Conservation (phyloP, 2,888 invertebrate species). For the Pocota personata region DNA sequence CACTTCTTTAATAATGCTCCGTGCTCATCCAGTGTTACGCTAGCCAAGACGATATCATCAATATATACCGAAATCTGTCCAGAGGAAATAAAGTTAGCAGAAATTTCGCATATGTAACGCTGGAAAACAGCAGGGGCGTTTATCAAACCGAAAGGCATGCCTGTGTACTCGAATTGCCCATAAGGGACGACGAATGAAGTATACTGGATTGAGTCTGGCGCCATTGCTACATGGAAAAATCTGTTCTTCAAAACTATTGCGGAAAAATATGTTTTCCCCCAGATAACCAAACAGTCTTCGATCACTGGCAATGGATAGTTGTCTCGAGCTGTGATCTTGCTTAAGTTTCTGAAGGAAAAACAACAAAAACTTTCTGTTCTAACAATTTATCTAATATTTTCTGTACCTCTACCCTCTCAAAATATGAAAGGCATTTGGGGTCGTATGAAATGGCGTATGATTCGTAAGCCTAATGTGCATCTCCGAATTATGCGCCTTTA, state of each 20-base stretch:
- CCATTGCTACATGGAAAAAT: background rate
- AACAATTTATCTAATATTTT: conserved; percentile 5
- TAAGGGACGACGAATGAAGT: background rate
- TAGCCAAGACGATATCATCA: background rate
- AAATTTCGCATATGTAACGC: background rate
- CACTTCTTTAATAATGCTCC: background rate
- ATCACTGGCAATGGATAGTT: background rate
- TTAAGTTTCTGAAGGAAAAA: background rate
- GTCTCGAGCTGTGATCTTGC: too few species aligned
- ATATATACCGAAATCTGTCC: conserved; percentile 1
- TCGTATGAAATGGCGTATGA: too few species aligned
- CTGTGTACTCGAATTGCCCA: background rate
- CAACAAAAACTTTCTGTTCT: conserved; percentile 2
- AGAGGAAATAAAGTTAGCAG: background rate
- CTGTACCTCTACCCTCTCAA: conserved; percentile 9
- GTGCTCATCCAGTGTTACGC: background rate
- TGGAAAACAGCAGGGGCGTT: background rate
- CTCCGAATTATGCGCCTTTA: too few species aligned
- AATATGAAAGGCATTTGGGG: conserved; percentile 2
- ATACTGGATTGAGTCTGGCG: background rate
- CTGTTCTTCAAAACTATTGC: background rate
- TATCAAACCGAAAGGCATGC: background rate
- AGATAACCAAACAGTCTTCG: background rate
- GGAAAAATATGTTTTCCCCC: background rate
- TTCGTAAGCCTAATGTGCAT: too few species aligned